Percentiles rank a stretch among this genome's conserved stretches.
Evolutionary conservation across 2,113 vertebrate species (phyloP).

Genomic region (Paralichthys olivaceus): DNA sequence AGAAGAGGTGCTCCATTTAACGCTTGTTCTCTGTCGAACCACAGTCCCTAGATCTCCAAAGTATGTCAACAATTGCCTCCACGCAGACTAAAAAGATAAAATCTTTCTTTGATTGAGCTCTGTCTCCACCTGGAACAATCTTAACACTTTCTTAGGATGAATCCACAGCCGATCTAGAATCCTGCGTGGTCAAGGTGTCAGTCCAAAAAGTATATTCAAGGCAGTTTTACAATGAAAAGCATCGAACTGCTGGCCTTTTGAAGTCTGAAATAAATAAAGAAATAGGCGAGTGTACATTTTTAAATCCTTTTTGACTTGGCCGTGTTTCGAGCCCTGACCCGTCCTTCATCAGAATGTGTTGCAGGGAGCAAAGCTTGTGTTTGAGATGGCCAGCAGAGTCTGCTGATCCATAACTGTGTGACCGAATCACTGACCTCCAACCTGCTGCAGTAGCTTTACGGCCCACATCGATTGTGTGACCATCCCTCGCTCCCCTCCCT

Average conservation of each 20-base stretch:
- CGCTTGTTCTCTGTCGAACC: constrained; percentile 58
- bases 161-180: constrained; percentile 55
- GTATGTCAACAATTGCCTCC: constrained; percentile 55
- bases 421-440: constrained; percentile 68
- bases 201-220: constrained; percentile 10
- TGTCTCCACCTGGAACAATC: constrained; percentile 60
- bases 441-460: constrained; percentile 62
- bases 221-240: constrained; percentile 9
- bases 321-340: constrained; percentile 33
- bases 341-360: constrained; percentile 23
- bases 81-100: constrained; percentile 41
- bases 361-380: constrained; percentile 23
- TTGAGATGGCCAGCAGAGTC: constrained; percentile 38
- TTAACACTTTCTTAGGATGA: constrained; percentile 53
- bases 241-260: constrained; percentile 10
- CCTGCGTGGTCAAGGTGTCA: constrained; percentile 22
- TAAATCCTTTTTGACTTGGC: constrained; percentile 29
- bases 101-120: constrained; percentile 59
- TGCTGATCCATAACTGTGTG: constrained; percentile 56
- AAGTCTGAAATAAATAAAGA: constrained; percentile 40
- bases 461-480: constrained; percentile 55
- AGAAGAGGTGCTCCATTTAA: constrained; percentile 49
- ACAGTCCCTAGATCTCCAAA: constrained; percentile 45
- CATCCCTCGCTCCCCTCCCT: constrained; percentile 12
- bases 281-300: constrained; percentile 28